These are phyloP conservation scores for Antechinus stuartii DNA, from an alignment of 2,113 vertebrate genomes.

Conservation along the genomic window DNA sequence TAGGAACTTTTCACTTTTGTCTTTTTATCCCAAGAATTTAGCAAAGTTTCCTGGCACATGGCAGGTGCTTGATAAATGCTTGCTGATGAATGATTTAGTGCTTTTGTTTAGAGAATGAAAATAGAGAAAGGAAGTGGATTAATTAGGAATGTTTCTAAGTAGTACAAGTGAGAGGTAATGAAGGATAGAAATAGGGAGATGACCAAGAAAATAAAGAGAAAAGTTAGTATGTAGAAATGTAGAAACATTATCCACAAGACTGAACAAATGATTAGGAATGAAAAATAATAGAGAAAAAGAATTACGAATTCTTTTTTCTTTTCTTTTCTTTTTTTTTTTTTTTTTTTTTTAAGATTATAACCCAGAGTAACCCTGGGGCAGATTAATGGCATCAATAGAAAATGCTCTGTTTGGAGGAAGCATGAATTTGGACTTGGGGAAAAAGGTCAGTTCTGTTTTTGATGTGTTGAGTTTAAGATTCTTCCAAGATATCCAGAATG, in stretches of 20 bases:
- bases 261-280: not conserved
- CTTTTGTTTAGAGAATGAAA: not conserved
- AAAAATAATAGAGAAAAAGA: not conserved
- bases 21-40: too few relatives aligned
- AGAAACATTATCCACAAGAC: not conserved
- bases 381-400: not conserved
- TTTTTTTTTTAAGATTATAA: not conserved
- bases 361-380: not conserved
- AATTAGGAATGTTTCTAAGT: not conserved
- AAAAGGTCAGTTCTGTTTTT: not conserved
- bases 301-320: not conserved
- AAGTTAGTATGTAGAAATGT: not conserved
- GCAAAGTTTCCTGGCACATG: too few relatives aligned
- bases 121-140: not conserved
- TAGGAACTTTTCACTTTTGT: too few relatives aligned
- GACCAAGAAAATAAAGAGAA: not conserved
- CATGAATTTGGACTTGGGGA: not conserved
- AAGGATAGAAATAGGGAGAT: not conserved
- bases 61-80: too few relatives aligned
- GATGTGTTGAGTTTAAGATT: not conserved
- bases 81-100: too few relatives aligned
- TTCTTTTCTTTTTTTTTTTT: too few relatives aligned
- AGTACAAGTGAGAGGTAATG: not conserved
- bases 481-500: not conserved
- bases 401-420: not conserved